phyloP scores from a whole-genome alignment of 2,113 vertebrate species.

The Oreochromis niloticus region DNA sequence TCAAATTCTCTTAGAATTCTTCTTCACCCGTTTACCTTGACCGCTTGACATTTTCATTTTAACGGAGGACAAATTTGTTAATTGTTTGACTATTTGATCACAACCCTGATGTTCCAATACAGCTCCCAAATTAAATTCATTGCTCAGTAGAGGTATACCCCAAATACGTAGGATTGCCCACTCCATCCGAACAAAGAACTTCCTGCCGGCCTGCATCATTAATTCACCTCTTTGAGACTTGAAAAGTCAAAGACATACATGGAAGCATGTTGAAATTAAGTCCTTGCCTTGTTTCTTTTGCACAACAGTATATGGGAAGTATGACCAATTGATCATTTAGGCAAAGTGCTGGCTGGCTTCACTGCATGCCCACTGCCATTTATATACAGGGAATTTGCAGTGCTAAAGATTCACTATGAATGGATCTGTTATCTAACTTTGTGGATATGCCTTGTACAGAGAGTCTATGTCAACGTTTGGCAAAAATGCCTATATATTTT shows the following conservation, averaged over 20 bases:
- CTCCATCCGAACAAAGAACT: not conserved
- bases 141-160: not conserved
- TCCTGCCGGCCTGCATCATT: not conserved
- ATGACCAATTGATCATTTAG: not conserved
- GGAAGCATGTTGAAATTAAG: not conserved
- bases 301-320: not conserved
- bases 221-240: not conserved
- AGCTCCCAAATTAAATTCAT: not conserved
- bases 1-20: not conserved
- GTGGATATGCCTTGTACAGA: not conserved
- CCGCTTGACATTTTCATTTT: not conserved
- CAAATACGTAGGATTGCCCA: accelerated
- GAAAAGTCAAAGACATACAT: not conserved
- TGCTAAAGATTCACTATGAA: not conserved
- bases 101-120: not conserved
- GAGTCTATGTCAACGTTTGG: not conserved
- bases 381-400: not conserved
- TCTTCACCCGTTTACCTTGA: not conserved
- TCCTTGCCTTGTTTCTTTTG: not conserved
- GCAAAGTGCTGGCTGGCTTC: not conserved
- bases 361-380: not conserved
- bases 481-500: not conserved
- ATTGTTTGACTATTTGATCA: not conserved
- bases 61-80: not conserved
- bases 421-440: not conserved